These are phyloP conservation scores for Adelognathus sp. DNA, from an alignment of 2,888 invertebrate genomes.

Conservation along the genomic window DNA sequence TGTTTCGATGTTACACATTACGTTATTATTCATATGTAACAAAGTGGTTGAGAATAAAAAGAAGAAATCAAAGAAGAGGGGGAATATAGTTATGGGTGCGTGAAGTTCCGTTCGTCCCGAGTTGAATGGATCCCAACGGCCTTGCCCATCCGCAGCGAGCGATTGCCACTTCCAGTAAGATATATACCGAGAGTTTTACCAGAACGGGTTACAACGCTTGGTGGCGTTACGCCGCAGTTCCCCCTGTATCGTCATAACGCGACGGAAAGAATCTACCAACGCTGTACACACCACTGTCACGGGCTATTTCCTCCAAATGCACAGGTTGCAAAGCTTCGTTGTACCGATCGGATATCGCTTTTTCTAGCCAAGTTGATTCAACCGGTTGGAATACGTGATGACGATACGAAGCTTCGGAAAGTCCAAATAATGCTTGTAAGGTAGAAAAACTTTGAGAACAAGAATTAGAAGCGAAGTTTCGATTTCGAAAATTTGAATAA, in stretches of 20 bases:
- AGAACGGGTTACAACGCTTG: slow-evolving; percentile 31
- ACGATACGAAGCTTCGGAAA: too few species aligned
- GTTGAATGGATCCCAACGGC: slow-evolving; percentile 44
- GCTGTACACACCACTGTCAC: slow-evolving; percentile 18
- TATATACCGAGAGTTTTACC: not conserved
- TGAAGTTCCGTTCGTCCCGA: slow-evolving; percentile 30
- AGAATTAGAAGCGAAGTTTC: too few species aligned
- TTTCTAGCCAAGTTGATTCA: too few species aligned
- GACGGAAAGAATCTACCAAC: slow-evolving; percentile 30
- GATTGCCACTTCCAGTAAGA: not conserved
- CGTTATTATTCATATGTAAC: not conserved
- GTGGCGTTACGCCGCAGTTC: slow-evolving; percentile 35
- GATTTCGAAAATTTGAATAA: too few species aligned
- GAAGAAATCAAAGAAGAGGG: not conserved
- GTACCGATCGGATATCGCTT: slow-evolving; percentile 7
- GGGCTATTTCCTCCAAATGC: slow-evolving; percentile 38
- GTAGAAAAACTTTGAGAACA: too few species aligned
- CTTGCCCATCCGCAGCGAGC: slow-evolving; percentile 37
- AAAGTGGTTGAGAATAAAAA: not conserved
- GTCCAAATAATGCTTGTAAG: too few species aligned
- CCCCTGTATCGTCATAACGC: slow-evolving; percentile 37
- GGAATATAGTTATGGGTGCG: not conserved
- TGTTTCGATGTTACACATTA: not conserved
- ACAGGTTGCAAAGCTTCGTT: slow-evolving; percentile 11
- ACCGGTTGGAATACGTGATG: too few species aligned